Evolutionary conservation across 2,797 vertebrate species (phyloP).

Genomic region (Melanotaenia nigrans): DNA sequence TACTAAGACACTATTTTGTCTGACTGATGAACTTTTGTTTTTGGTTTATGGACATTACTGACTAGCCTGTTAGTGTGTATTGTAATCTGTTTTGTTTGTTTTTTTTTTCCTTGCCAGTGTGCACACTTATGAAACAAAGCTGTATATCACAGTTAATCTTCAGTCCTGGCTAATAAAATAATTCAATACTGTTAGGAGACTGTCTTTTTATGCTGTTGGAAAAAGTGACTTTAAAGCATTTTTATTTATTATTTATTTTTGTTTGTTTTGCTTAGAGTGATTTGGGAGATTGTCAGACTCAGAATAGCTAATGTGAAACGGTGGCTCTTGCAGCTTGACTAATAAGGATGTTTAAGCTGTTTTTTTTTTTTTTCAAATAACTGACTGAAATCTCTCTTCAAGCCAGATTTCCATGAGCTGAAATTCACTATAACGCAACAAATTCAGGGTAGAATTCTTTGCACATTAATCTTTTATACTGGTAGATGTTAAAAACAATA

Average conservation of each 20-base stretch:
- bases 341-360: not conserved
- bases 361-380: too few relatives aligned
- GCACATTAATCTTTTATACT: not conserved
- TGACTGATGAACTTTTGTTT: conserved; percentile 24
- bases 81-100: conserved; percentile 35
- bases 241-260: not conserved
- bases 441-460: not conserved
- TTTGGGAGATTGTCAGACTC: not conserved
- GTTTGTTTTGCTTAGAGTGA: not conserved
- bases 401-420: not conserved
- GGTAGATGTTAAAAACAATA: not conserved
- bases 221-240: not conserved
- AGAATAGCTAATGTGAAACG: not conserved
- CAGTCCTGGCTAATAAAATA: conserved; percentile 75
- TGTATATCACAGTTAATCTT: conserved; percentile 56
- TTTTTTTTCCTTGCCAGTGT: conserved; percentile 41
- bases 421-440: not conserved
- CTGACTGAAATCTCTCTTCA: not conserved
- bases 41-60: conserved; percentile 39
- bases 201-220: not conserved
- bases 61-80: conserved; percentile 35
- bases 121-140: conserved; percentile 36
- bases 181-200: conserved; percentile 39
- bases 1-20: conserved; percentile 49
- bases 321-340: not conserved